A percentile compares a stretch with the other conserved stretches of the same genome.
Conservation (phyloP, 2,797 vertebrate genomes). For the Malacoraja senta region DNA sequence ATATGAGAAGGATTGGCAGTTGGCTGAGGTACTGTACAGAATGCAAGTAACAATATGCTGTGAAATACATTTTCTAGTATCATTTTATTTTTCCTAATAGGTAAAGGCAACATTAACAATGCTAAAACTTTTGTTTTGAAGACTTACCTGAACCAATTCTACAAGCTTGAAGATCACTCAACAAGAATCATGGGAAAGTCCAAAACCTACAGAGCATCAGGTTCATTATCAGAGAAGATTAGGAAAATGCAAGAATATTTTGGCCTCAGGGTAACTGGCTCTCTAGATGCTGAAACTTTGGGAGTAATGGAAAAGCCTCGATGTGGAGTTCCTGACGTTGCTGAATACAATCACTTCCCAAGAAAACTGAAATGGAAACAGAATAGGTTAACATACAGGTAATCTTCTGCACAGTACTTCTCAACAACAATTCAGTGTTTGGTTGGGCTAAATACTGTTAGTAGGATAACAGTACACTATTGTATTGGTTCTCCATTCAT, state of each 20-base stretch:
- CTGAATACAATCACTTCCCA: slow-evolving; percentile 57
- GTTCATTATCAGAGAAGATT: slow-evolving; percentile 56
- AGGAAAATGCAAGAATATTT: slow-evolving; percentile 81
- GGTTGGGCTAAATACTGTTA: neutral
- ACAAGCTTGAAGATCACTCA: slow-evolving; percentile 52
- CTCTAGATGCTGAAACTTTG: slow-evolving; percentile 64
- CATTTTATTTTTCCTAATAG: neutral
- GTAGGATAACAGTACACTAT: neutral
- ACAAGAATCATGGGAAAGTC: slow-evolving; percentile 41
- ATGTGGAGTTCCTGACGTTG: slow-evolving; percentile 76
- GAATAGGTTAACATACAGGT: slow-evolving; percentile 80
- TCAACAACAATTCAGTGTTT: neutral
- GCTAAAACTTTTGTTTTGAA: slow-evolving; percentile 47
- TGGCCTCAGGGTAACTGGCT: slow-evolving; percentile 70
- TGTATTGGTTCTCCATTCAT: neutral
- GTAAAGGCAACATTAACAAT: neutral
- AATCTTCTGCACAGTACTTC: slow-evolving; percentile 37
- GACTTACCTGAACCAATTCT: slow-evolving; percentile 75
- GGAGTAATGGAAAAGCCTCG: slow-evolving; percentile 77
- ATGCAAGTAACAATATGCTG: neutral
- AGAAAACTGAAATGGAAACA: slow-evolving; percentile 64
- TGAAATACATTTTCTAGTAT: neutral
- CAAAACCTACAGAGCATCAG: slow-evolving; percentile 49
- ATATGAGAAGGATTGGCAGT: slow-evolving; percentile 42
- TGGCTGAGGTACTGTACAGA: slow-evolving; percentile 52